Percentiles rank a stretch among this genome's conserved stretches.
Conservation (phyloP, 1,140 invertebrate genomes). For the Atta colombica region DNA sequence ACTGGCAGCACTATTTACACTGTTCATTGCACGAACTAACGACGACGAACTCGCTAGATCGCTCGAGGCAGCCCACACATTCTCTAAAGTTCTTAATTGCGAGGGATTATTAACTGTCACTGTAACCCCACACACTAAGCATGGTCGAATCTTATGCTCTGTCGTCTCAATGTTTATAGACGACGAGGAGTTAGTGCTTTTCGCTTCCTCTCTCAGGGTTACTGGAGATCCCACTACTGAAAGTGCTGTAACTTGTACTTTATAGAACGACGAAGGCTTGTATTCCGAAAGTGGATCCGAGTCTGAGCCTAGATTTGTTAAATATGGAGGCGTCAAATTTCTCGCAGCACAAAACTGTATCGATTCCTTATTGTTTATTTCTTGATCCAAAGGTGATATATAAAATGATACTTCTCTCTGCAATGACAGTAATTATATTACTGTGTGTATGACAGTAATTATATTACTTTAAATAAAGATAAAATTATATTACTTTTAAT, state of each 20-base stretch:
- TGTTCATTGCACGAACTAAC: conserved; percentile 89
- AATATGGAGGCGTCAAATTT: conserved; percentile 78
- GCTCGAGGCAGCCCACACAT: conserved; percentile 84
- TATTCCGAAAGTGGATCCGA: conserved; percentile 80
- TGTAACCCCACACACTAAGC: conserved; percentile 85
- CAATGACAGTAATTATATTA: conserved; percentile 52
- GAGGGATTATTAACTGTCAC: conserved; percentile 77
- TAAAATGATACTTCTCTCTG: conserved; percentile 84
- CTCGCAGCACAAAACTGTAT: conserved; percentile 82
- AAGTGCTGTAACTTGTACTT: conserved; percentile 85
- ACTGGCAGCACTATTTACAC: conserved; percentile 88
- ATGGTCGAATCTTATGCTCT: conserved; percentile 81
- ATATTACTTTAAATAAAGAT: not conserved
- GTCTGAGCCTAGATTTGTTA: conserved; percentile 80
- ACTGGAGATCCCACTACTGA: conserved; percentile 85
- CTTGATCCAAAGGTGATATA: conserved; percentile 80
- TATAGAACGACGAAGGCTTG: conserved; percentile 77
- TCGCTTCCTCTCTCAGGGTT: conserved; percentile 69
- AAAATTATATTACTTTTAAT: conserved; percentile 10
- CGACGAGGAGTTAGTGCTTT: conserved; percentile 67
- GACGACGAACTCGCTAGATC: conserved; percentile 84
- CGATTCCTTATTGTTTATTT: conserved; percentile 83
- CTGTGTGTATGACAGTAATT: conserved; percentile 26
- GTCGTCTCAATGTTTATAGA: conserved; percentile 60
- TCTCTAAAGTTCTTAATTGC: conserved; percentile 83